Conservation (phyloP, 2,113 vertebrate genomes). For the Syngnathus floridae region DNA sequence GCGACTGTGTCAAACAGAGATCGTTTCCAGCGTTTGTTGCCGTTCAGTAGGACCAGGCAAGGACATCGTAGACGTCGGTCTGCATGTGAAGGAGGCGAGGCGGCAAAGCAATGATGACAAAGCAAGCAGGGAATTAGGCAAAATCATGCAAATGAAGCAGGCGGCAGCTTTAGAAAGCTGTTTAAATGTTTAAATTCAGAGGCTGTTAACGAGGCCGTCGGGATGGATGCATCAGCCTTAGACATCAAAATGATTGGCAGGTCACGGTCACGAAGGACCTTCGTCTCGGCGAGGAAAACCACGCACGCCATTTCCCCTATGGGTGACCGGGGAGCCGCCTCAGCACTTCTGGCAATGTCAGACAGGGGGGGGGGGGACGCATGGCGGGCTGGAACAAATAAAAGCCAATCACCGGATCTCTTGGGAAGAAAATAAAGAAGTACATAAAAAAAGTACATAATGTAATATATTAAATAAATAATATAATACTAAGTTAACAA, state of each 20-base stretch:
- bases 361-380: slow-evolving; percentile 7
- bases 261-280: slow-evolving; percentile 26
- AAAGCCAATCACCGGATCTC: slow-evolving; percentile 38
- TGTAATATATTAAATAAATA: no score
- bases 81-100: slow-evolving; percentile 16
- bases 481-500: no score
- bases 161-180: not conserved
- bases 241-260: slow-evolving; percentile 52
- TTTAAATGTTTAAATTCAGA: slow-evolving; percentile 12
- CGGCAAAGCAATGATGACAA: slow-evolving; percentile 20
- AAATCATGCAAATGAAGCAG: slow-evolving; percentile 27
- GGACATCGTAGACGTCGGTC: slow-evolving; percentile 17
- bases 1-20: not conserved
- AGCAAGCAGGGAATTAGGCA: slow-evolving; percentile 25
- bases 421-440: slow-evolving; percentile 5
- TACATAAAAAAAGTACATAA: slow-evolving; percentile 19
- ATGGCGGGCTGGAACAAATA: slow-evolving; percentile 40
- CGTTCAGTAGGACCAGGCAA: not conserved
- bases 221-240: slow-evolving; percentile 46
- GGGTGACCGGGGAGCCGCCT: slow-evolving; percentile 36
- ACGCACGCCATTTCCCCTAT: slow-evolving; percentile 13
- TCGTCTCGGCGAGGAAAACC: not conserved
- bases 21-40: not conserved
- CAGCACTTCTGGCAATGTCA: slow-evolving; percentile 56
- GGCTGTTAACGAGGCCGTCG: slow-evolving; percentile 4